Percentiles rank a stretch among this genome's conserved stretches.
These are phyloP conservation scores for Lasaia peninsularis DNA, from an alignment of 1,140 invertebrate species.

Conservation along the genomic window DNA sequence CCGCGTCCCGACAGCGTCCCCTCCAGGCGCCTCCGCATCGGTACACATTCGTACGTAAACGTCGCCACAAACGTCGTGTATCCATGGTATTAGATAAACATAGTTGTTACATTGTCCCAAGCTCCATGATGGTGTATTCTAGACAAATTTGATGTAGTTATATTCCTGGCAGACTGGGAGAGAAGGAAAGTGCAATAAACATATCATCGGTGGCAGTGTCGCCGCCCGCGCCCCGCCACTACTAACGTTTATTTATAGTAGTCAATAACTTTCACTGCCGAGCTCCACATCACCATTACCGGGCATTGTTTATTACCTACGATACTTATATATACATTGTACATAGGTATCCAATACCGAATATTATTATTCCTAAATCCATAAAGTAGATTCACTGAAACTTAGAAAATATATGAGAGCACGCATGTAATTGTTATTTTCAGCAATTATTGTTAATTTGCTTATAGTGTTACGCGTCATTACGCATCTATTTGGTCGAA, in stretches of 20 bases:
- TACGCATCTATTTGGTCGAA: neutral
- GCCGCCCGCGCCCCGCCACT: neutral
- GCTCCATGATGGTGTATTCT: constrained; percentile 14
- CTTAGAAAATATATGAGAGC: no score
- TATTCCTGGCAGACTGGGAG: constrained; percentile 15
- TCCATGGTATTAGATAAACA: constrained; percentile 12
- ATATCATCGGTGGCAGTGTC: constrained; percentile 22
- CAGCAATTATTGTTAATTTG: neutral
- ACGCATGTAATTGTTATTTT: no score
- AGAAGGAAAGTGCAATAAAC: constrained; percentile 25
- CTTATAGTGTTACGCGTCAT: neutral
- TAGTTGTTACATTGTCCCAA: constrained; percentile 21
- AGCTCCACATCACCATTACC: neutral
- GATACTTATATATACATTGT: no score
- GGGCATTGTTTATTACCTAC: no score
- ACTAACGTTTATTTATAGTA: neutral
- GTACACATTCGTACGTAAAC: neutral
- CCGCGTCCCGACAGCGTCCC: no score
- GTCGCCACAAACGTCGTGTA: neutral
- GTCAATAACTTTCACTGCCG: neutral
- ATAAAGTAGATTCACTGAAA: no score
- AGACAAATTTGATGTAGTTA: constrained; percentile 18
- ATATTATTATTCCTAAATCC: no score
- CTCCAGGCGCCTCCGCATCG: no score
- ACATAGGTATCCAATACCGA: no score